Percentiles rank a stretch among this genome's conserved stretches.
Evolutionary conservation across 2,888 invertebrate genomes (phyloP).

Genomic region (Erebia aethiops): DNA sequence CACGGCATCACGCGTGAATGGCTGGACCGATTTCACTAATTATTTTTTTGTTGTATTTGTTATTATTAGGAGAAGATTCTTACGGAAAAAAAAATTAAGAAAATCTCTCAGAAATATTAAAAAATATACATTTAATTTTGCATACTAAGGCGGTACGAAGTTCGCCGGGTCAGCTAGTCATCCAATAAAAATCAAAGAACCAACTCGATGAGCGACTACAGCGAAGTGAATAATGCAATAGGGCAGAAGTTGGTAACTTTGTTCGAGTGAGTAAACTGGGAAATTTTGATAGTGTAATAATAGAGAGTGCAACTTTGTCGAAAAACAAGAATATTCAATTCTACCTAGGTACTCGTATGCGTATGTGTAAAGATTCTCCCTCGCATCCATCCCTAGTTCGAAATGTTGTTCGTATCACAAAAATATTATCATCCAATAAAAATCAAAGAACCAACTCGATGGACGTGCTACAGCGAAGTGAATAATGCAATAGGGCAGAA

Average conservation of each 20-base stretch:
- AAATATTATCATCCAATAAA: slow-evolving; percentile 28
- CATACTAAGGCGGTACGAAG: too few relatives aligned
- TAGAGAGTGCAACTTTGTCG: too few relatives aligned
- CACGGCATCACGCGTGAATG: too few relatives aligned
- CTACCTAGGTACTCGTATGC: too few relatives aligned
- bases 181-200: slow-evolving; percentile 37
- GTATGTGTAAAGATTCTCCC: not conserved
- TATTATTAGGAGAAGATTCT: too few relatives aligned
- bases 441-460: slow-evolving; percentile 30
- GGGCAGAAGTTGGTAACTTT: slow-evolving; percentile 44
- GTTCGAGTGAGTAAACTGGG: slow-evolving; percentile 46
- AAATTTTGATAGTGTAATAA: slow-evolving; percentile 50
- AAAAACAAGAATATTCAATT: too few relatives aligned
- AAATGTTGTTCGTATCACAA: not conserved
- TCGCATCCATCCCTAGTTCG: not conserved
- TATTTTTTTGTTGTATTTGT: too few relatives aligned
- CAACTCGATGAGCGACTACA: slow-evolving; percentile 5
- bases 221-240: slow-evolving; percentile 56
- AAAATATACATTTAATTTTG: too few relatives aligned
- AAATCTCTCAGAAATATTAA: too few relatives aligned
- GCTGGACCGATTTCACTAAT: too few relatives aligned
- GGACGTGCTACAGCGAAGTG: slow-evolving; percentile 42
- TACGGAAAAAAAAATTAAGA: too few relatives aligned
- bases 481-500: slow-evolving; percentile 53
- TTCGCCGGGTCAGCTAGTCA: too few relatives aligned